Conservation (phyloP, 2,797 vertebrate species). For the Cheirogaleus major region DNA sequence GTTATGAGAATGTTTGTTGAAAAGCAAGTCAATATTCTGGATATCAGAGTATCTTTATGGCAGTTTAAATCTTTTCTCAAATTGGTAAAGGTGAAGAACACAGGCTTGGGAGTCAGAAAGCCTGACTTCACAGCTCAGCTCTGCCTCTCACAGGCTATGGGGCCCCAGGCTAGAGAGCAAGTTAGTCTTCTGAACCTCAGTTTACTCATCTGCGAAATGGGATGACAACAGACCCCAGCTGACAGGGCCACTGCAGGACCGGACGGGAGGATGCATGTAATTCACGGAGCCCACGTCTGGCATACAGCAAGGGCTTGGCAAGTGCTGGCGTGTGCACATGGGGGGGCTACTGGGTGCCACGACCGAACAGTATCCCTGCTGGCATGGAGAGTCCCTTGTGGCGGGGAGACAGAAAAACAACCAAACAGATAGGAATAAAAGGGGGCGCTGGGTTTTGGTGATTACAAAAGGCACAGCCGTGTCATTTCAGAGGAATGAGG, state of each 20-base stretch:
- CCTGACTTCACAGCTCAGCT: not conserved
- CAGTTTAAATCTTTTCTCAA: not conserved
- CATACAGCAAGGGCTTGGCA: not conserved
- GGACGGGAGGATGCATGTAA: rapidly evolving
- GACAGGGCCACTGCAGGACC: not conserved
- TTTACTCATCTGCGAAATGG: not conserved
- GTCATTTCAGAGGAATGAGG: not conserved
- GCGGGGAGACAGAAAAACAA: not conserved
- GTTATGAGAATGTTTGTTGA: not conserved
- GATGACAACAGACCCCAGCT: not conserved
- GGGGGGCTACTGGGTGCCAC: not conserved
- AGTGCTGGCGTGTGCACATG: rapidly evolving
- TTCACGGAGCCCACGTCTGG: not conserved
- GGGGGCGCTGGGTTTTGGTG: not conserved
- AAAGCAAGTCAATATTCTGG: not conserved
- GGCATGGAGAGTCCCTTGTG: not conserved
- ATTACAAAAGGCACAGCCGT: not conserved
- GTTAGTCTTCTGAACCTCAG: not conserved
- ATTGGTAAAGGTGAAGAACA: not conserved
- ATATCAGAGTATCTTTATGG: not conserved
- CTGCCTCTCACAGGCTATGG: not conserved
- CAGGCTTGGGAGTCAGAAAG: not conserved
- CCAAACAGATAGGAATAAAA: not conserved
- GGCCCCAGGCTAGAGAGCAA: not conserved
- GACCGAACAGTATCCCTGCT: not conserved